These are phyloP conservation scores for Electrophaes corylata DNA, from an alignment of 2,888 invertebrate species.

Conservation along the genomic window DNA sequence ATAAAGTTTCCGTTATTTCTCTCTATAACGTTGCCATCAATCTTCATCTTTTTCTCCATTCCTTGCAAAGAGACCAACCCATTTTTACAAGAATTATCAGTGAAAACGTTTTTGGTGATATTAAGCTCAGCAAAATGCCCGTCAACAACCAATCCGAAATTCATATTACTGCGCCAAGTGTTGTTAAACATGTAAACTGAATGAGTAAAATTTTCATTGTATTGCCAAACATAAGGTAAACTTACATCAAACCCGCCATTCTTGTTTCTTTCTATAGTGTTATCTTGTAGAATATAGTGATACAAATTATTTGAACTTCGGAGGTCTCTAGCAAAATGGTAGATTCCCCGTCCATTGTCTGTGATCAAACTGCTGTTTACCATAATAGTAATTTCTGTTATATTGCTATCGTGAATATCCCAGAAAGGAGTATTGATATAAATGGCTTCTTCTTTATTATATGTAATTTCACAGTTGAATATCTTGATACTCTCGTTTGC, in stretches of 20 bases:
- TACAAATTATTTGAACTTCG: conserved; percentile 98
- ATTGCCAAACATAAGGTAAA: conserved; percentile 97
- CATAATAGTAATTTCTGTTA: conserved; percentile 95
- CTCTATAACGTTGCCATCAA: conserved; percentile 91
- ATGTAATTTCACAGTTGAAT: conserved; percentile 91
- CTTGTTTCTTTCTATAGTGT: conserved; percentile 92
- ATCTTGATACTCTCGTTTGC: conserved; percentile 94
- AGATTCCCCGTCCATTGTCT: conserved; percentile 94
- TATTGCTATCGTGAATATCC: conserved; percentile 93
- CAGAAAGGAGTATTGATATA: conserved; percentile 93
- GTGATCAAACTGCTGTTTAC: conserved; percentile 93
- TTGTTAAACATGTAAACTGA: conserved; percentile 94
- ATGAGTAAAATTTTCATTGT: conserved; percentile 97
- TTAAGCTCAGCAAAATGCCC: conserved; percentile 97
- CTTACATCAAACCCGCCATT: conserved; percentile 94
- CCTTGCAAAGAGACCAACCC: conserved; percentile 93
- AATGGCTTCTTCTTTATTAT: conserved; percentile 92
- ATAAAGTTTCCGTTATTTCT: conserved; percentile 92
- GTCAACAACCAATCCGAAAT: conserved; percentile 93
- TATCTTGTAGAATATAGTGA: conserved; percentile 95
- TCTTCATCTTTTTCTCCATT: conserved; percentile 97
- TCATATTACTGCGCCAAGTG: conserved; percentile 93
- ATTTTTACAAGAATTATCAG: conserved; percentile 91
- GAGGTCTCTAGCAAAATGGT: conserved; percentile 96
- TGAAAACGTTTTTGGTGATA: conserved; percentile 93